Base-by-base conservation (phyloP, 92 coral and sea anemone genomes). In the Porites lobata region DNA sequence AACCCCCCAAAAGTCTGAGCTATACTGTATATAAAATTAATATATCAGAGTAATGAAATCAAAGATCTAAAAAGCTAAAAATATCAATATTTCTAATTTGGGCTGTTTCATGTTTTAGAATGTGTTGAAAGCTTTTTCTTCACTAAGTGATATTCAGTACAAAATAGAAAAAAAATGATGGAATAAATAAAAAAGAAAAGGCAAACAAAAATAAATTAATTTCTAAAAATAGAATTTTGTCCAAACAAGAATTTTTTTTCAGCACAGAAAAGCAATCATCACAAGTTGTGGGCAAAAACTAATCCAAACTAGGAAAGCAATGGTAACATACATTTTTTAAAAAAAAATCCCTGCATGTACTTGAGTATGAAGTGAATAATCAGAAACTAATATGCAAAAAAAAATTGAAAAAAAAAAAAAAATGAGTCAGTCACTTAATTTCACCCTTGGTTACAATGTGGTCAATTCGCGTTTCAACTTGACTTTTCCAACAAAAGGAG, bases 371-470 rank as follows among this genome's bases (percentile, higher is more conserved):
- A 38, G 75, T 70, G 75, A 12, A 70, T 29, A 32, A 69, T 70
- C 6, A 29, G 4, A 70, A 11, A 8, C 15, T 70, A 14, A 4
- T 70, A 26, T 70, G 53, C 52, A 70, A 14, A 67, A 18, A 17
- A 7, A 47, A 72, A 9, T 18, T 12, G 24, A 21, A 50, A 50
- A 51, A 72, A 7, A 72, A 7, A 72, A 20, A 50, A 72, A 8
- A 72, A 8, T 43, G 11, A 52, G n/a, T 5, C 18, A 3, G 38
- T 22, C 47, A 22, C 29, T 19, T 10, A 38, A 38, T 38, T 38
- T 38, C 47, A 15, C 57, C 77, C 77, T 50, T 72, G 51, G 77
- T 43, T 50, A 72, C 77, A 72, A 22, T 72, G 21, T 9, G 15
- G 13, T 56, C 11, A 56, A 56, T 56, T 56, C 61, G 51, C 1